Conservation (phyloP, 2,797 vertebrate genomes). For the Champsocephalus esox region DNA sequence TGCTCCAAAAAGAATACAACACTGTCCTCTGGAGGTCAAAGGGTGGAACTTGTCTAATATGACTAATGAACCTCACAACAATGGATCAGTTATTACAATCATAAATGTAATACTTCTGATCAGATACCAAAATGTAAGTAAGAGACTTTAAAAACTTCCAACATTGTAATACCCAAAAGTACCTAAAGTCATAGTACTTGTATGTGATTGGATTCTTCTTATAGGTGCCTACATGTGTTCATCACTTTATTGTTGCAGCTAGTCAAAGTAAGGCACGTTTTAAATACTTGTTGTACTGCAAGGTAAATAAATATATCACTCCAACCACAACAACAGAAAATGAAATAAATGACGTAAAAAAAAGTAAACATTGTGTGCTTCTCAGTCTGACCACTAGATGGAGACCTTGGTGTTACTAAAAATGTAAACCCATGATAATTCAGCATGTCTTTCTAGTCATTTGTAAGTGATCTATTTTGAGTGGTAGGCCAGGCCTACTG, state of each 20-base stretch:
- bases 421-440: too few relatives aligned
- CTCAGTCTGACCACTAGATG: conserved; percentile 53
- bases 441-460: not conserved
- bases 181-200: too few relatives aligned
- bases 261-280: not conserved
- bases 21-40: conserved; percentile 61
- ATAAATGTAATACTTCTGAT: not conserved
- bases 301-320: not conserved
- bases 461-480: too few relatives aligned
- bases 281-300: not conserved
- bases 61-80: not conserved
- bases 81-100: not conserved
- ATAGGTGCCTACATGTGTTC: not conserved
- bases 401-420: conserved; percentile 13
- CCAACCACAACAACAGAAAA: too few relatives aligned
- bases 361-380: not conserved
- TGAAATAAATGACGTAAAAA: too few relatives aligned
- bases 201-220: not conserved
- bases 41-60: not conserved
- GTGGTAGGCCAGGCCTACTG: too few relatives aligned
- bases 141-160: not conserved
- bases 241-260: not conserved
- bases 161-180: not conserved
- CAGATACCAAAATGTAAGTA: too few relatives aligned
- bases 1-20: conserved; percentile 4